A percentile compares a stretch with the other conserved stretches of the same genome.
Evolutionary conservation across 2,888 invertebrate genomes (phyloP).

Genomic region (Dexiosoma caninum): DNA sequence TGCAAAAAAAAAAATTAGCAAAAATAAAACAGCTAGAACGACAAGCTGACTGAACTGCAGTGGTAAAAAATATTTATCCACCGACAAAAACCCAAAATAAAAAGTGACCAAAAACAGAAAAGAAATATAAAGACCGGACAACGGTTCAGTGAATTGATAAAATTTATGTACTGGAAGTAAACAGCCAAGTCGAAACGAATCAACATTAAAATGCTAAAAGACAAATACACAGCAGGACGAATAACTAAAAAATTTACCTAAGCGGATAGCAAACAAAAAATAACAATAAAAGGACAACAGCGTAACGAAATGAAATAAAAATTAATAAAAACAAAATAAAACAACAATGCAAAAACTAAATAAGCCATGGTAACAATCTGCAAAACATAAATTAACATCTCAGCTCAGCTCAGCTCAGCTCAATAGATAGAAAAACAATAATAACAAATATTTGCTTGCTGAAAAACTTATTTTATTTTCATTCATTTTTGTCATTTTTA

Average conservation of each 20-base stretch:
- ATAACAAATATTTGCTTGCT: constrained; percentile 23
- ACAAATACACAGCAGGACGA: neutral
- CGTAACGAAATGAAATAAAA: constrained; percentile 11
- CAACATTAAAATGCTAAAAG: constrained; percentile 47
- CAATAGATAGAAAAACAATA: constrained; percentile 26
- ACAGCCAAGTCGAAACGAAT: constrained; percentile 61
- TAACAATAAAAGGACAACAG: neutral
- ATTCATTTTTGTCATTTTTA: constrained; percentile 20
- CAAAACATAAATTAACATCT: constrained; percentile 52
- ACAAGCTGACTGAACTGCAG: constrained; percentile 27
- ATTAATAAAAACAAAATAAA: neutral
- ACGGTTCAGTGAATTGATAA: constrained; percentile 66
- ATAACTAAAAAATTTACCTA: constrained; percentile 47
- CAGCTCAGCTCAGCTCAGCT: too few species aligned
- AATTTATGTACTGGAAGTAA: constrained; percentile 69
- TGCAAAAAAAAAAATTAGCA: neutral
- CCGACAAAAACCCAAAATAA: constrained; percentile 23
- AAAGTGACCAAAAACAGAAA: neutral
- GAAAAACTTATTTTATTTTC: constrained; percentile 17
- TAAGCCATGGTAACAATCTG: constrained; percentile 27
- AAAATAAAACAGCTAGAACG: constrained; percentile 20
- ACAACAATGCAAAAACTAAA: constrained; percentile 5
- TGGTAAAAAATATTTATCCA: constrained; percentile 30
- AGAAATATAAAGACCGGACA: constrained; percentile 44
- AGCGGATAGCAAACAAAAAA: constrained; percentile 14